Base-by-base conservation (phyloP, 2,888 invertebrate species). In the Allolobophora icterica region DNA sequence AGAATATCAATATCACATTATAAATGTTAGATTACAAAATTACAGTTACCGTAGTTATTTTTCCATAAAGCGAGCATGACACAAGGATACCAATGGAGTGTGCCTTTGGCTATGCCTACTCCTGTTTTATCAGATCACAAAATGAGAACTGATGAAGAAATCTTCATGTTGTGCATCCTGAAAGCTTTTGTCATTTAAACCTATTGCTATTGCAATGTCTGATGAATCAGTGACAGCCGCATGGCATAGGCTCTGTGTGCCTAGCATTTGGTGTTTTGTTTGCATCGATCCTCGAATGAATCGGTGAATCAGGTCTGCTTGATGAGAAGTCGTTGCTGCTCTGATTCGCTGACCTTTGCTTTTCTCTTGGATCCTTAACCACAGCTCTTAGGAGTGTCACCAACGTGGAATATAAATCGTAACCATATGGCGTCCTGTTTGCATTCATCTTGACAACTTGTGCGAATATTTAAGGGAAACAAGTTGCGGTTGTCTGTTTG, bases 311-410 rank as follows among this genome's bases (percentile, higher is more conserved):
- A n/a, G n/a, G 71, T 71, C 71, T 30, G 71, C n/a, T n/a, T 8
- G 71, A 71, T 1, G 71, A 71, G 71, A 71, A 71, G 71, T 71
- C 71, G n/a, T 30, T 71, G n/a, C 71, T 71, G 71, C 71, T 71
- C 71, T 71, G 71, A n/a, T n/a, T 71, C 71, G 71, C 71, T 71
- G n/a, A 71, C 71, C 71, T 71, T 71, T 71, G n/a, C 71, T 71
- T 71, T 71, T n/a, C 71, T 71, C 71, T 71, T 71, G 17, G 71
- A 71, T n/a, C 8, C 71, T 71, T 6, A n/a, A 17, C n/a, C 71
- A 11, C n/a, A 17, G 71, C 71, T 71, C 71, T 71, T 71, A 30
- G 71, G n/a, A 71, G 71, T 71, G 71, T 71, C 71, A 71, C 71
- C 71, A n/a, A 71, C 71, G 71, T n/a, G 30, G 71, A 30, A 71